Evolutionary conservation across 2,888 invertebrate genomes (phyloP).

Genomic region (Perdita meconis): DNA sequence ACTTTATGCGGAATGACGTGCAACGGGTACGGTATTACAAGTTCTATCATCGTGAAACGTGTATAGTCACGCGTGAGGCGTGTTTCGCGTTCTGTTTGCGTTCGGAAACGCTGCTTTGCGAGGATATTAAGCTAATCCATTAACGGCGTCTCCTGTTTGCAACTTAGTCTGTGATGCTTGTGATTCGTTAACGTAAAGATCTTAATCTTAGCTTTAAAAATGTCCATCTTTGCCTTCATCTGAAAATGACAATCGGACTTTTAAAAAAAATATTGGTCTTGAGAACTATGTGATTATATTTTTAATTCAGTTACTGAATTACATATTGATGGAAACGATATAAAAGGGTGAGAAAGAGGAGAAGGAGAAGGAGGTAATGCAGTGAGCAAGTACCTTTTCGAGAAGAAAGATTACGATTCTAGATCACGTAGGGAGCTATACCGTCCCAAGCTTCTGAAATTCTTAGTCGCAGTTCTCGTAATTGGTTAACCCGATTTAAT

Average conservation of each 20-base stretch:
- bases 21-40: neutral
- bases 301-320: no score
- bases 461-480: conserved; percentile 23
- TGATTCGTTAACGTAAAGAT: neutral
- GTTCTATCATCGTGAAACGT: neutral
- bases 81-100: conserved; percentile 4
- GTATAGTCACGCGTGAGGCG: neutral
- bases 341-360: no score
- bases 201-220: neutral
- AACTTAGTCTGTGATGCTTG: neutral
- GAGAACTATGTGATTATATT: no score
- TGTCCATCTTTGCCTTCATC: no score
- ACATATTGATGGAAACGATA: no score
- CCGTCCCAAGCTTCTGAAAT: conserved; percentile 14
- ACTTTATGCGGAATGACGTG: conserved; percentile 1
- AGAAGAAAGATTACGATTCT: neutral
- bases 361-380: no score
- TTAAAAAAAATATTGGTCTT: no score
- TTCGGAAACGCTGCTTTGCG: neutral
- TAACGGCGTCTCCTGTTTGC: neutral
- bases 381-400: neutral
- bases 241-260: no score
- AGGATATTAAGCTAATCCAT: neutral
- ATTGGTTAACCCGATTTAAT: conserved; percentile 60
- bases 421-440: neutral